Conservation (phyloP, 2,113 vertebrate genomes). For the Silurus asotus region DNA sequence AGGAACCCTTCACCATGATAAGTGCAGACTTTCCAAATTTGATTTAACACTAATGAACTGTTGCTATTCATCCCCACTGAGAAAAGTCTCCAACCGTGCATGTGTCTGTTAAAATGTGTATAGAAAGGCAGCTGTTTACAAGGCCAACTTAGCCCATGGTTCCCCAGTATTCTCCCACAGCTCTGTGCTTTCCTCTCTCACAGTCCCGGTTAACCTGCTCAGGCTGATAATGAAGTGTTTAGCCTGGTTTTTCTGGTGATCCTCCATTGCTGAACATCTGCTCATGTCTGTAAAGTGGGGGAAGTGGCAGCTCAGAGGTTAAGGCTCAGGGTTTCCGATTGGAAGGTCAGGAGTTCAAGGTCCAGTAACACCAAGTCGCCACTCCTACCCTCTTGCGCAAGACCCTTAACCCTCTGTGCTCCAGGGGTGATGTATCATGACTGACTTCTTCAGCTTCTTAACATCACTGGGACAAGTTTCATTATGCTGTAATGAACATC, state of each 20-base stretch:
- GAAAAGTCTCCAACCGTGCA: constrained; percentile 27
- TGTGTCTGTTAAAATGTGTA: constrained; percentile 40
- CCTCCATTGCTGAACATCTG: not conserved
- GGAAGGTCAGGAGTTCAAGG: no score
- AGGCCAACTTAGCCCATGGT: constrained; percentile 33
- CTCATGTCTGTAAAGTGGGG: not conserved
- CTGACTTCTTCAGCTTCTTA: no score
- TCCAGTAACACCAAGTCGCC: no score
- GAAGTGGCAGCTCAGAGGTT: no score
- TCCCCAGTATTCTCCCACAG: constrained; percentile 8
- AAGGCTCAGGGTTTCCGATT: no score
- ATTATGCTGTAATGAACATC: no score
- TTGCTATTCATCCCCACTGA: constrained; percentile 12
- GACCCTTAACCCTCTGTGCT: no score
- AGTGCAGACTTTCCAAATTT: constrained; percentile 31
- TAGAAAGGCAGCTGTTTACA: constrained; percentile 43
- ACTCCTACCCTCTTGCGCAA: no score
- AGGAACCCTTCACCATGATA: constrained; percentile 28
- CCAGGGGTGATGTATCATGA: no score
- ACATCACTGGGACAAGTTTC: no score
- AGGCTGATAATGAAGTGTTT: constrained; percentile 47
- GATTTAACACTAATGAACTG: constrained; percentile 12
- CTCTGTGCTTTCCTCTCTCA: constrained; percentile 25
- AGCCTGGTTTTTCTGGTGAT: constrained; percentile 42
- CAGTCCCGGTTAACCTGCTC: constrained; percentile 6